Evolutionary conservation across 2,113 vertebrate species (phyloP).

Genomic region (Circaetus gallicus): DNA sequence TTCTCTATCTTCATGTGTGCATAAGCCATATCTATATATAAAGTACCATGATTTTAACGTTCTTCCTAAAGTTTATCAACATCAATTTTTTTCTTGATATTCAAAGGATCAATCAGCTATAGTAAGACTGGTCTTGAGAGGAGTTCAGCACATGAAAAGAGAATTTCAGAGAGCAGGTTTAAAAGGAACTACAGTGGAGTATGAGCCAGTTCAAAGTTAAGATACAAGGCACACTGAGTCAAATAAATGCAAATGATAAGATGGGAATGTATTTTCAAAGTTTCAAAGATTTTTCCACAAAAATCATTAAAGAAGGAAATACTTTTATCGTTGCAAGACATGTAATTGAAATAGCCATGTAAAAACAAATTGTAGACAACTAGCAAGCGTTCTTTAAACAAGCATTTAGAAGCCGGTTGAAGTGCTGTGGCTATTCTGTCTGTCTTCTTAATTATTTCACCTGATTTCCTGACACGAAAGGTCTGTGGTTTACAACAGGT

Average conservation of each 20-base stretch:
- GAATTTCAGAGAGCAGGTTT: neutral
- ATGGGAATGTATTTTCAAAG: neutral
- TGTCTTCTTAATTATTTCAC: neutral
- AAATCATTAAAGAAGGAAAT: neutral
- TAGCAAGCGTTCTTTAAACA: neutral
- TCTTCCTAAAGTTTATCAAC: neutral
- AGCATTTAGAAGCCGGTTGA: neutral
- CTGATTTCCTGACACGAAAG: neutral
- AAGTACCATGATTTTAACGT: neutral
- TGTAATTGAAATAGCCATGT: neutral
- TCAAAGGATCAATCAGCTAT: neutral
- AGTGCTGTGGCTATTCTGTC: neutral
- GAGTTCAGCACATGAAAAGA: neutral
- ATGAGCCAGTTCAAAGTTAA: neutral
- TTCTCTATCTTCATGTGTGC: neutral
- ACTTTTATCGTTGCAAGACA: neutral
- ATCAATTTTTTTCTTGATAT: neutral
- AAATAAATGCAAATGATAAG: neutral
- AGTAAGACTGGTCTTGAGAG: neutral
- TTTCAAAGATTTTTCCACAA: neutral
- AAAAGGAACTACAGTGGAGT: neutral
- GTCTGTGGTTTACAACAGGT: neutral
- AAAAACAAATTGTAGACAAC: neutral
- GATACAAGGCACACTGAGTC: neutral
- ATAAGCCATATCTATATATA: neutral